Evolutionary conservation across 2,888 invertebrate species (phyloP), one percentile per base, ranked within the genome.

Genomic region (Exocentrus adspersus): DNA sequence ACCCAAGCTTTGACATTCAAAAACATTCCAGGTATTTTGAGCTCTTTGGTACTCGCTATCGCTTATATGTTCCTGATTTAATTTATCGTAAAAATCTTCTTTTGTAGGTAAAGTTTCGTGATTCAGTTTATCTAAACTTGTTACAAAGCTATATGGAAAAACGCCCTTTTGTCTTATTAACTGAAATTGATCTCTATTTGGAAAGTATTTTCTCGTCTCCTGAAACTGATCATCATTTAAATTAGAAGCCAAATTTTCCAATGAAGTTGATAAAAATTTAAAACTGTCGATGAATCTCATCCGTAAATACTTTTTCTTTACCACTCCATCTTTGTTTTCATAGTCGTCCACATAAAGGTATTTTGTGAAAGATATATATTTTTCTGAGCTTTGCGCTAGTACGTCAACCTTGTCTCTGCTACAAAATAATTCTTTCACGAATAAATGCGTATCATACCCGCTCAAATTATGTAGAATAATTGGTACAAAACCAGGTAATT

Each of bases 181-280:
- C n/a, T n/a, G n/a, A n/a, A n/a, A n/a, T n/a, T n/a, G n/a, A n/a
- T n/a, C n/a, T n/a, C n/a, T n/a, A n/a, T n/a, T n/a, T n/a, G n/a
- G n/a, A n/a, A n/a, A n/a, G n/a, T n/a, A n/a, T n/a, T n/a, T n/a
- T n/a, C n/a, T n/a, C n/a, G n/a, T n/a, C n/a, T n/a, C n/a, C n/a
- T n/a, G n/a, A n/a, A n/a, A n/a, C n/a, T n/a, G n/a, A n/a, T n/a
- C n/a, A n/a, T n/a, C n/a, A 0, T 59, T 60, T n/a, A 19, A 32
- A 19, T 14, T 30, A 58, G 52, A 21, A 0, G 77, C 51, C 41
- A 75, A 76, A n/a, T n/a, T n/a, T n/a, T n/a, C n/a, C n/a, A n/a
- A 4, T 74, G 74, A 64, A 78, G 79, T 0, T 77, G 78, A 62
- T 79, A 80, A 7, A 79, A 65, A 6, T 77, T 76, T 64, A 78